Base-by-base conservation (phyloP, 1,140 invertebrate species). In the Pectinophora gossypiella region DNA sequence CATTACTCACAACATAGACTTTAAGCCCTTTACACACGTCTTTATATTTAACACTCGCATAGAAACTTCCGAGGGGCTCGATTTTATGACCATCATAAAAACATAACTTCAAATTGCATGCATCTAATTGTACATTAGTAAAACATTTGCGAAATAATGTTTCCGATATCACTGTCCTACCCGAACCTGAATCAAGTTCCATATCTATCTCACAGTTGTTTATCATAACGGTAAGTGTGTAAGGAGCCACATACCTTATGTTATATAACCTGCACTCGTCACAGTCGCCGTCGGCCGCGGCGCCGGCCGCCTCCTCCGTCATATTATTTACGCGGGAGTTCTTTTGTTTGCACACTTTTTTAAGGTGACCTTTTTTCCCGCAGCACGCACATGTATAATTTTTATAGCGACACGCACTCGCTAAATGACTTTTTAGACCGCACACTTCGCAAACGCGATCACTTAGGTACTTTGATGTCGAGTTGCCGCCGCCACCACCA, bases 1-100 rank as follows among this genome's bases (percentile, higher is more conserved):
- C 56, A 18, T 56, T 54, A 6, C 52, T 32, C 35, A 75, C 50
- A 21, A 75, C 56, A 35, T 64, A 58, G 48, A 54, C 15, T 35
- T 55, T 16, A 21, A 62, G 35, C 19, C 23, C 15, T 27, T 51
- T 23, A 6, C 2, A 10, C 19, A 9, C 1, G 13, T 44, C 15
- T 18, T 23, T 12, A 19, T 43, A 51, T 12, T 3, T 15, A 3
- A 44, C 15, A 6, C 20, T 40, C 2, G 22, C 36, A 23, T 9
- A 43, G 16, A 44, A 43, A 51, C 27, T 27, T 7, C 49, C 49
- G 1, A 44, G 9, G 13, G 49, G 38, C 15, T 12, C n/a, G 2
- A 51, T 51, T 35, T 43, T 27, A 18, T 32, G 21, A 1, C 49
- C 49, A 12, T 23, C 44, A 19, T 51, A 51, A 3, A 43, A 7